Evolutionary conservation across 2,888 invertebrate species (phyloP).

Genomic region (Limnephilus lunatus): DNA sequence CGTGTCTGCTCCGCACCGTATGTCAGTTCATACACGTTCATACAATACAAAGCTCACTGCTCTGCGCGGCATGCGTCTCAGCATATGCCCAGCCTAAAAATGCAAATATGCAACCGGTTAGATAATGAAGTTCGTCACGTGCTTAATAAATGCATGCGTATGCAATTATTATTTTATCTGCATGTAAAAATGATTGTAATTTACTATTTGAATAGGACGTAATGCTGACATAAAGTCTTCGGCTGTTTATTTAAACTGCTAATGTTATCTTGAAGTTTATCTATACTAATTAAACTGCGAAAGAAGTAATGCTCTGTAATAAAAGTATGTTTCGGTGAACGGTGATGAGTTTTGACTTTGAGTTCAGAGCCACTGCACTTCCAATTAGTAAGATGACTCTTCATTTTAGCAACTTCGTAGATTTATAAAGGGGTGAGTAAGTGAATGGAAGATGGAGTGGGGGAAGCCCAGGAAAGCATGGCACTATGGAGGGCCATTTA

Average conservation of each 20-base stretch:
- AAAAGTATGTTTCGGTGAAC: background rate
- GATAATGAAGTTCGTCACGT: no score
- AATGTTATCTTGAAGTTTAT: background rate
- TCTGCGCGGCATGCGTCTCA: no score
- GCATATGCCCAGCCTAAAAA: no score
- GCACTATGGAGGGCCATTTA: no score
- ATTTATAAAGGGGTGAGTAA: no score
- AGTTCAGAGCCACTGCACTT: background rate
- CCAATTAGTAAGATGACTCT: background rate
- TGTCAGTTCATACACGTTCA: no score
- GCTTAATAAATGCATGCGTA: background rate
- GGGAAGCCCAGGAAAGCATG: no score
- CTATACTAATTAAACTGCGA: background rate
- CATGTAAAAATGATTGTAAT: background rate
- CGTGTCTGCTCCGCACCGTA: no score
- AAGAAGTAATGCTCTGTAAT: background rate
- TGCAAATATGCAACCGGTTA: no score
- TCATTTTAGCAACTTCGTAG: background rate
- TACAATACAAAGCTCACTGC: no score
- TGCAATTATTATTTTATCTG: background rate
- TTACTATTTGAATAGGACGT: background rate
- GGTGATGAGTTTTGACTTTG: background rate
- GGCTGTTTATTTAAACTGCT: background rate
- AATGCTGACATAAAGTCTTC: background rate
- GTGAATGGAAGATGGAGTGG: no score